Evolutionary conservation across 2,888 invertebrate species (phyloP).

Genomic region (Drosophila paranaensis): DNA sequence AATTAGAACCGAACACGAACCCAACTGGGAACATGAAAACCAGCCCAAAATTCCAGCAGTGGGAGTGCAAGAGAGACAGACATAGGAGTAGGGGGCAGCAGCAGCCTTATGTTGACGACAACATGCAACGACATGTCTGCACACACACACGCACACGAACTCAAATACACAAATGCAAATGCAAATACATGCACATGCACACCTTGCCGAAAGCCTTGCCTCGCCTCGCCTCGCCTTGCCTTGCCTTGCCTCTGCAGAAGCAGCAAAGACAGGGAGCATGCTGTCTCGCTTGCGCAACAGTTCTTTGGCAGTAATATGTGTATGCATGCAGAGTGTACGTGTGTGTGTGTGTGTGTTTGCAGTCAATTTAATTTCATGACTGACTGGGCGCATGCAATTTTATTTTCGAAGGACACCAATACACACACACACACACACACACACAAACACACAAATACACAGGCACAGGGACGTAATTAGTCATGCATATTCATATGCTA

Average conservation of each 20-base stretch:
- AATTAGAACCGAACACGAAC: conserved; percentile 64
- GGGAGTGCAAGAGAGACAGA: conserved; percentile 18
- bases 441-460: conserved; percentile 22
- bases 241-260: background rate
- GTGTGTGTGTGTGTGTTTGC: conserved; percentile 76
- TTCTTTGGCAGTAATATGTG: conserved; percentile 41
- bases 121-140: conserved; percentile 74
- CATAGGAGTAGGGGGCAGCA: background rate
- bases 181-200: conserved; percentile 46
- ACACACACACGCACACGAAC: conserved; percentile 28
- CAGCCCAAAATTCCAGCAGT: conserved; percentile 57
- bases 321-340: conserved; percentile 53
- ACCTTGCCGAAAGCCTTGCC: conserved; percentile 44
- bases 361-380: conserved; percentile 83
- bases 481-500: conserved; percentile 61
- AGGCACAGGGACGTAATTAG: conserved; percentile 29
- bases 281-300: conserved; percentile 26
- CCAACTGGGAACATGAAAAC: conserved; percentile 34
- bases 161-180: conserved; percentile 3
- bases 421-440: conserved; percentile 25
- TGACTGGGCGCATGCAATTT: conserved; percentile 81
- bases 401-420: conserved; percentile 70
- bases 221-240: no score
- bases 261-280: conserved; percentile 19
- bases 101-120: conserved; percentile 52